phyloP scores from a whole-genome alignment of 2,888 invertebrate genomes.

The Ornithoptera priamus region DNA sequence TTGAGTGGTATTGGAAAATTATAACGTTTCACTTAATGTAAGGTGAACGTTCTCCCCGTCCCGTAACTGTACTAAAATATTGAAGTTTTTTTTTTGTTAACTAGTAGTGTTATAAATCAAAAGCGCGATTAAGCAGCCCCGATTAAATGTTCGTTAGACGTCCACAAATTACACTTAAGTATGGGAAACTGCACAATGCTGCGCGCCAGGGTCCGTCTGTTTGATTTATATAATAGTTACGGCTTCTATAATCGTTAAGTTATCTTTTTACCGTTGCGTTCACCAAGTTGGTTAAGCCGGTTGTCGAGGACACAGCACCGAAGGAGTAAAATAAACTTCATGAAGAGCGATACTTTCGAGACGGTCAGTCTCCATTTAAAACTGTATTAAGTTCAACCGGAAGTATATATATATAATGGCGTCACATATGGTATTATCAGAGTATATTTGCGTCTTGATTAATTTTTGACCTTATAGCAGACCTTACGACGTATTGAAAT shows the following conservation, averaged over 20 bases:
- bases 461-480: no score
- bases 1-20: no score
- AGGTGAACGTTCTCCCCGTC: no score
- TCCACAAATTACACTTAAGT: conserved; percentile 57
- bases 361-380: conserved; percentile 37
- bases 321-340: no score
- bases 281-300: no score
- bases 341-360: no score
- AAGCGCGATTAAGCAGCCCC: conserved; percentile 46
- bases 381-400: conserved; percentile 36
- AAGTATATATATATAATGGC: not conserved
- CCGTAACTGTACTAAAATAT: conserved; percentile 21
- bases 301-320: not conserved
- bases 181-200: conserved; percentile 51
- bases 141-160: conserved; percentile 65
- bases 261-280: no score
- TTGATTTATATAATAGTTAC: conserved; percentile 28
- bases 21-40: no score
- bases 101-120: conserved; percentile 36
- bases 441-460: not conserved
- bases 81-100: not conserved
- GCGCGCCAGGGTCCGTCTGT: conserved; percentile 34
- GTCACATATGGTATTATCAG: not conserved
- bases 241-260: conserved; percentile 30
- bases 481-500: no score